Evolutionary conservation across 2,888 invertebrate genomes (phyloP), one percentile per base, ranked within the genome.

Genomic region (Notocelia uddmanniana): DNA sequence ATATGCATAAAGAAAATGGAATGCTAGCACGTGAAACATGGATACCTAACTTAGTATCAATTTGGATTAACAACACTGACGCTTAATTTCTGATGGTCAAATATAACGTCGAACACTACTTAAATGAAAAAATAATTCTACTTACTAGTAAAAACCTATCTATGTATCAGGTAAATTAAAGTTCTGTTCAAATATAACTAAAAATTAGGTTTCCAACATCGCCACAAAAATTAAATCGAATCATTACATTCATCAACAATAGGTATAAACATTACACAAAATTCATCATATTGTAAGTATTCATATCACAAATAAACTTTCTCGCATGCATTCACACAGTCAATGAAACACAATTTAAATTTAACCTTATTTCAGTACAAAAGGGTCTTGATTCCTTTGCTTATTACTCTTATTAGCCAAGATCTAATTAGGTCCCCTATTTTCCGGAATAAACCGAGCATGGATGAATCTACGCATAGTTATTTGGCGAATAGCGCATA

Each of bases 401-500:
- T 31, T 5, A 6, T 2, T n/a, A n/a, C n/a, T n/a, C 10, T 37
- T 21, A 10, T 31, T 13, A 63, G 2, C 8, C 37, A 37, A 37
- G n/a, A n/a, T 52, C 54, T 64, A 64, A 64, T 64, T 64, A 64
- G 52, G 60, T 54, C 19, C 41, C 26, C 41, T 26, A 50, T 50
- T 41, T 62, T 54, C 62, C 50, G 3, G 52, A 31, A 26, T 58
- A 50, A 60, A 67, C 54, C 26, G 21, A 69, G 66, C 55, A 45
- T 54, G 59, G 37, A n/a, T 59, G 41, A 70, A 67, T 64, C 57
- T 71, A 71, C 74, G 72, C 68, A 63, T 73, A 74, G 67, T 74
- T 74, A 74, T 70, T 66, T 69, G 69, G 68, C 62, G 71, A 75
- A 75, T 68, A 73, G 68, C 68, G 57, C 75, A 75, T 77, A 76